Evolutionary conservation across 2,113 vertebrate species (phyloP).

Genomic region (Myrmecobius fasciatus): DNA sequence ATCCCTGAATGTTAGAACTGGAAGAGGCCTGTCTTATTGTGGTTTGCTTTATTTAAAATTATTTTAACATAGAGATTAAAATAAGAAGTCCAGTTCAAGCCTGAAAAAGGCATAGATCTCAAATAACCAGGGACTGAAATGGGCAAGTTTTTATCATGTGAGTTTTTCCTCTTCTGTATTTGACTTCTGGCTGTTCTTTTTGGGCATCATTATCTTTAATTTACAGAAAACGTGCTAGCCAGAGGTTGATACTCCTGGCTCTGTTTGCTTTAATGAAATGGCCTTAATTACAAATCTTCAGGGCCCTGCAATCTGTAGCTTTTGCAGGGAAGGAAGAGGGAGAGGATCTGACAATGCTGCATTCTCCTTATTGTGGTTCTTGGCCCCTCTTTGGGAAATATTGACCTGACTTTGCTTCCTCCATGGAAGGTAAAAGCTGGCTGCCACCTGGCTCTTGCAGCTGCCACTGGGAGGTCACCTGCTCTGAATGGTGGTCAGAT

Average conservation of each 20-base stretch:
- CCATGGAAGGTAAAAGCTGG: not conserved
- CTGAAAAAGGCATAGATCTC: not conserved
- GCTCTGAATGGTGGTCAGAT: not conserved
- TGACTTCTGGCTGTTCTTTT: constrained; percentile 68
- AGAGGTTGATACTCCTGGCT: constrained; percentile 58
- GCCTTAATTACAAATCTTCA: constrained; percentile 73
- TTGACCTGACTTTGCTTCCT: not conserved
- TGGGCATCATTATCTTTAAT: constrained; percentile 73
- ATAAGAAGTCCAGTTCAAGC: not conserved
- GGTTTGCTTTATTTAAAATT: not conserved
- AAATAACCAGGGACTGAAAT: not conserved
- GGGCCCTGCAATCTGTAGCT: constrained; percentile 16
- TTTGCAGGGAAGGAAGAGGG: constrained; percentile 28
- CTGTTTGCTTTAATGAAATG: constrained; percentile 74
- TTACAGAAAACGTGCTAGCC: constrained; percentile 53
- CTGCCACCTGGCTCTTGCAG: not conserved
- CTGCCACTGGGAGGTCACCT: not conserved
- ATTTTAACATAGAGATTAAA: not conserved
- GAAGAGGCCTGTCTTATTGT: not conserved
- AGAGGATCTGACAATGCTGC: constrained; percentile 6
- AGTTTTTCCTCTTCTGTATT: constrained; percentile 22
- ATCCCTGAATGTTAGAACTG: not conserved
- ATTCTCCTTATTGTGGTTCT: not conserved
- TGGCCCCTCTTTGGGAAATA: not conserved
- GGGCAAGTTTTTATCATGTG: not conserved